Evolutionary conservation across 2,888 invertebrate genomes (phyloP).

Genomic region (Mamestra brassicae): DNA sequence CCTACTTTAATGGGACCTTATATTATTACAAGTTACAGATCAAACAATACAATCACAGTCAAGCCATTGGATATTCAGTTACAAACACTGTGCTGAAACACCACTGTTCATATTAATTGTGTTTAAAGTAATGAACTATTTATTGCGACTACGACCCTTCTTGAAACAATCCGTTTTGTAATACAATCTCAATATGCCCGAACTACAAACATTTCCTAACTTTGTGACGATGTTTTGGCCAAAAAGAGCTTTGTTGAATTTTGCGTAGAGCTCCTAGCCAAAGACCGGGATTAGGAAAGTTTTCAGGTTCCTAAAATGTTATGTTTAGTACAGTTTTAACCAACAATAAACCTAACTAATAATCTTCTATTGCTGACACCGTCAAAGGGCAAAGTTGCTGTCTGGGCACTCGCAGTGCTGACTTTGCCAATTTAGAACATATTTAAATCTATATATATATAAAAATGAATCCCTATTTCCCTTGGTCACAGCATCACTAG

Average conservation of each 20-base stretch:
- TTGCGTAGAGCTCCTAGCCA: constrained; percentile 28
- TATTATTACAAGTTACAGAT: constrained; percentile 25
- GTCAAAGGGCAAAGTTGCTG: neutral
- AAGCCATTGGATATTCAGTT: constrained; percentile 37
- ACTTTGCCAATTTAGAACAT: neutral
- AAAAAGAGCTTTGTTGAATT: constrained; percentile 32
- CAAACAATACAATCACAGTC: constrained; percentile 12
- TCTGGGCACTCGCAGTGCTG: neutral
- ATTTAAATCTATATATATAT: no score
- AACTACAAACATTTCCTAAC: constrained; percentile 44
- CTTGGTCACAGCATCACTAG: no score
- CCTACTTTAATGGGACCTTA: no score
- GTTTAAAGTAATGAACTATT: constrained; percentile 53
- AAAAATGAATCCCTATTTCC: no score
- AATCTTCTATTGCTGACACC: constrained; percentile 8
- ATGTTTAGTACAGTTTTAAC: constrained; percentile 17
- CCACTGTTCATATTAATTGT: constrained; percentile 28
- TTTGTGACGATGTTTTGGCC: constrained; percentile 41
- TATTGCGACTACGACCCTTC: constrained; percentile 37
- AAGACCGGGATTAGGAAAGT: constrained; percentile 41
- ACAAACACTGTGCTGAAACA: constrained; percentile 40
- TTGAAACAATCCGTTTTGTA: constrained; percentile 52
- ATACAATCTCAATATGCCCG: constrained; percentile 42
- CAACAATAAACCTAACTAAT: constrained; percentile 23
- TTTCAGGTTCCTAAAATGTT: constrained; percentile 32